phyloP scores from a whole-genome alignment of 1,140 invertebrate species.

The Phthorimaea operculella region DNA sequence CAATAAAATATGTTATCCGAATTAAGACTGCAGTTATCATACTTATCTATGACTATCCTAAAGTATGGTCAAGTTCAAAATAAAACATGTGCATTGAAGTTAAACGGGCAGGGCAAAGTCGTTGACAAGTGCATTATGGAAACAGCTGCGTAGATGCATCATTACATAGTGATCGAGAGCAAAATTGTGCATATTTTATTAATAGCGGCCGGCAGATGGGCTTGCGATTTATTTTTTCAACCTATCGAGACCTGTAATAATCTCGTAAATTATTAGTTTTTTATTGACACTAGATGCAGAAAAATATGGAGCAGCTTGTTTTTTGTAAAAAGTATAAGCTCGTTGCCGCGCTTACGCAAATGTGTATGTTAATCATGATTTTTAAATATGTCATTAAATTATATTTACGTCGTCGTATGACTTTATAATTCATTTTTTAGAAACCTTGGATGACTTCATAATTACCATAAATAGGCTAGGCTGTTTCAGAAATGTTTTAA shows the following conservation, averaged over 20 bases:
- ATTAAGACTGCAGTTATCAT: too few relatives aligned
- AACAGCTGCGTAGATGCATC: background rate
- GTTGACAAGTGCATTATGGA: slow-evolving; percentile 5
- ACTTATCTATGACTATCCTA: background rate
- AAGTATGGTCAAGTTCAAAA: background rate
- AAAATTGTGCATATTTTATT: slow-evolving; percentile 1
- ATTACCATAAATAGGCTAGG: too few relatives aligned
- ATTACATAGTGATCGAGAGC: background rate
- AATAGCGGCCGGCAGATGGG: background rate
- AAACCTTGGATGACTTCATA: too few relatives aligned
- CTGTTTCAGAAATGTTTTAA: too few relatives aligned
- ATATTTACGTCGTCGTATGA: too few relatives aligned
- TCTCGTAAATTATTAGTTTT: background rate
- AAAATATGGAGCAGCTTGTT: too few relatives aligned
- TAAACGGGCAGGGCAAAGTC: background rate
- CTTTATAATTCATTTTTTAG: too few relatives aligned
- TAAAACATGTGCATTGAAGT: background rate
- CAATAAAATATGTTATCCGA: too few relatives aligned
- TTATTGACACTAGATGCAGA: background rate
- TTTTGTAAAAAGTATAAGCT: too few relatives aligned
- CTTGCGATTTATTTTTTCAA: slow-evolving; percentile 1
- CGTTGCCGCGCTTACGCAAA: too few relatives aligned
- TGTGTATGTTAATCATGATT: too few relatives aligned
- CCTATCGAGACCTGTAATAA: background rate
- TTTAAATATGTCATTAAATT: too few relatives aligned